Percentiles rank a stretch among this genome's conserved stretches.
phyloP scores from a whole-genome alignment of 23 tunicate species.

The Botrylloides violaceus region DNA sequence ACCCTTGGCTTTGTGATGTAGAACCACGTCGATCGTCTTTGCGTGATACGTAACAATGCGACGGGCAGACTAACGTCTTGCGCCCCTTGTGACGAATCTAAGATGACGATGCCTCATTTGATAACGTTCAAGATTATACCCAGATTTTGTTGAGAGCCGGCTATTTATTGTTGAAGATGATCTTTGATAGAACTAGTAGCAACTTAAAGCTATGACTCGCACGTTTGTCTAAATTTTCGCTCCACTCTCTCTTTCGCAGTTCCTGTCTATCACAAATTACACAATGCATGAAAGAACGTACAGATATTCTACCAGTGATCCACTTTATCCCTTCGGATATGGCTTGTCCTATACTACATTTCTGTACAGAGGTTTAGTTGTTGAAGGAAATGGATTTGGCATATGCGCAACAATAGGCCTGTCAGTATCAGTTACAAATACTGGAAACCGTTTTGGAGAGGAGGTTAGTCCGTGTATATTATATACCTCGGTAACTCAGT shows the following conservation, averaged over 20 bases:
- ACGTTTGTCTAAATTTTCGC: neutral
- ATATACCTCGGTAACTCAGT: too few species aligned
- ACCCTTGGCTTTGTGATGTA: too few species aligned
- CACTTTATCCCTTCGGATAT: conserved; percentile 73
- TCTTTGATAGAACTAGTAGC: neutral
- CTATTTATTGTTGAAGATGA: too few species aligned
- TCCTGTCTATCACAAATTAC: conserved; percentile 71
- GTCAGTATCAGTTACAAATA: conserved; percentile 39
- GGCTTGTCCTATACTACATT: conserved; percentile 78
- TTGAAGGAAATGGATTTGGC: neutral
- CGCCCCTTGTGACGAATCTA: too few species aligned
- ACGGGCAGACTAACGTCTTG: too few species aligned
- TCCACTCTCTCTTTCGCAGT: conserved; percentile 17
- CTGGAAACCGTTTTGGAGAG: conserved; percentile 51
- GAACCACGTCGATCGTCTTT: too few species aligned
- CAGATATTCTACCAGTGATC: conserved; percentile 39
- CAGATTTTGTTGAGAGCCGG: too few species aligned
- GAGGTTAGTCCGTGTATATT: conserved; percentile 41
- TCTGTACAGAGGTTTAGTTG: conserved; percentile 11
- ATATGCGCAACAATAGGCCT: conserved; percentile 25
- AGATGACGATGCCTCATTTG: too few species aligned
- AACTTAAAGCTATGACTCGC: neutral
- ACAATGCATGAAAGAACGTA: conserved; percentile 67
- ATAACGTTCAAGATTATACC: too few species aligned
- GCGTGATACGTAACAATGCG: too few species aligned